phyloP scores from a whole-genome alignment of 2,113 vertebrate species.

The Xyliphius kryptos region DNA sequence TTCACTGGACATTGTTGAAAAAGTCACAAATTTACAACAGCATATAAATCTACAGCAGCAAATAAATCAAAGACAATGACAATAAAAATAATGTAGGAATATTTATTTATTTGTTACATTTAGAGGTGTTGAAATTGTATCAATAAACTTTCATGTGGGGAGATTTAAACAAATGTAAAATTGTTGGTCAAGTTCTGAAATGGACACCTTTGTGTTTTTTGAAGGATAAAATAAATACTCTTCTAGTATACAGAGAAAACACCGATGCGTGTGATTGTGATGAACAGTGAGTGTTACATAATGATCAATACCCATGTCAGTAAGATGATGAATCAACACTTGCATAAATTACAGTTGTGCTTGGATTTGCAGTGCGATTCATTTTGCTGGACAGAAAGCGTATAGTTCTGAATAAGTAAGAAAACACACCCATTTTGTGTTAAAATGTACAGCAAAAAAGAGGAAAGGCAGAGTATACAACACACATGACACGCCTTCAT shows the following conservation, averaged over 20 bases:
- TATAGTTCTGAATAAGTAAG: slow-evolving; percentile 12
- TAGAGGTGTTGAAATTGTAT: too few species aligned
- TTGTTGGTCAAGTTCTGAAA: slow-evolving; percentile 72
- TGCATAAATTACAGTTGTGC: slow-evolving; percentile 29
- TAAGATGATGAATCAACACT: slow-evolving; percentile 17
- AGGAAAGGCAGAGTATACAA: slow-evolving; percentile 64
- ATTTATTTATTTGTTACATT: too few species aligned
- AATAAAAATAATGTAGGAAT: too few species aligned
- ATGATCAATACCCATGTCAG: slow-evolving; percentile 5
- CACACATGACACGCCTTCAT: slow-evolving; percentile 66
- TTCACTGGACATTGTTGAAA: too few species aligned
- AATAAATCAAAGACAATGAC: too few species aligned
- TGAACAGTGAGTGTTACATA: too few species aligned
- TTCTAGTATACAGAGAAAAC: slow-evolving; percentile 68
- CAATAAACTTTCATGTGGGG: too few species aligned
- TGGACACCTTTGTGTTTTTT: slow-evolving; percentile 60
- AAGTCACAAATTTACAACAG: too few species aligned
- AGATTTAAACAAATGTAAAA: slow-evolving; percentile 45
- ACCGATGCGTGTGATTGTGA: too few species aligned
- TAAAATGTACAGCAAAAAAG: slow-evolving; percentile 58
- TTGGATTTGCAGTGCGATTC: slow-evolving; percentile 13
- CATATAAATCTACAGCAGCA: too few species aligned
- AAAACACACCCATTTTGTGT: slow-evolving; percentile 10
- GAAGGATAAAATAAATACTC: slow-evolving; percentile 78
- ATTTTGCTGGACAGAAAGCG: slow-evolving; percentile 1